A percentile compares a stretch with the other conserved stretches of the same genome.
Evolutionary conservation across 1,140 invertebrate genomes (phyloP).

Genomic region (Globodera ellingtonae): DNA sequence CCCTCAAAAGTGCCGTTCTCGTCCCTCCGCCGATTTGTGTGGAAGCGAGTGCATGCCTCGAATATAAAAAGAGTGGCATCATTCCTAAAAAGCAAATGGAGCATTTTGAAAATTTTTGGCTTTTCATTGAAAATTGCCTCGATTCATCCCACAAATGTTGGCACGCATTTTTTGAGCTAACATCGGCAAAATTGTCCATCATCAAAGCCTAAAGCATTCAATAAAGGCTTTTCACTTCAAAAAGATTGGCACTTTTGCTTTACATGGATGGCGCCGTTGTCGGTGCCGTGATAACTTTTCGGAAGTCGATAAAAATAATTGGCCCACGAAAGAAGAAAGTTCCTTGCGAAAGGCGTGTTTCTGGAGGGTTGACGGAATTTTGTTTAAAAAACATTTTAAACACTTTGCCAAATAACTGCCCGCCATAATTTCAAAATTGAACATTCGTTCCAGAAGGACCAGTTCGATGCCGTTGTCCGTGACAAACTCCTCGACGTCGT

Average conservation of each 20-base stretch:
- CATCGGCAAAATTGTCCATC: neutral
- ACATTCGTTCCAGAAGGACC: too few relatives aligned
- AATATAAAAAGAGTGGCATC: constrained; percentile 28
- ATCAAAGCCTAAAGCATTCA: neutral
- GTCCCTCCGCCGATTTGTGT: neutral
- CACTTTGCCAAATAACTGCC: too few relatives aligned
- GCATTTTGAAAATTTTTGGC: neutral
- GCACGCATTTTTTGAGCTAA: constrained; percentile 9
- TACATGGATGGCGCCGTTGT: constrained; percentile 50
- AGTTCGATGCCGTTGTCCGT: too few relatives aligned
- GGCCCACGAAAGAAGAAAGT: constrained; percentile 37
- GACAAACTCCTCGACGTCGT: constrained; percentile 23
- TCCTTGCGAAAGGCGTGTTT: neutral
- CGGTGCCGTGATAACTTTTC: constrained; percentile 45
- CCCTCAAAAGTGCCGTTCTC: neutral
- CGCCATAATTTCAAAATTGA: too few relatives aligned
- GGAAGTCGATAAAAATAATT: constrained; percentile 37
- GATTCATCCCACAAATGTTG: constrained; percentile 16
- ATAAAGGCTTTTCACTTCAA: neutral
- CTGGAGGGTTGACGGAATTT: too few relatives aligned
- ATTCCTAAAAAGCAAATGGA: constrained; percentile 15
- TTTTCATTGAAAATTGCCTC: neutral
- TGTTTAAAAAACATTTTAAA: too few relatives aligned
- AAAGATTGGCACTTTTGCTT: neutral
- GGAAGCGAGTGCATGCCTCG: constrained; percentile 36